Percentiles rank a stretch among this genome's conserved stretches.
phyloP scores from a whole-genome alignment of 2,113 vertebrate species.

The Leucopsar rothschildi region DNA sequence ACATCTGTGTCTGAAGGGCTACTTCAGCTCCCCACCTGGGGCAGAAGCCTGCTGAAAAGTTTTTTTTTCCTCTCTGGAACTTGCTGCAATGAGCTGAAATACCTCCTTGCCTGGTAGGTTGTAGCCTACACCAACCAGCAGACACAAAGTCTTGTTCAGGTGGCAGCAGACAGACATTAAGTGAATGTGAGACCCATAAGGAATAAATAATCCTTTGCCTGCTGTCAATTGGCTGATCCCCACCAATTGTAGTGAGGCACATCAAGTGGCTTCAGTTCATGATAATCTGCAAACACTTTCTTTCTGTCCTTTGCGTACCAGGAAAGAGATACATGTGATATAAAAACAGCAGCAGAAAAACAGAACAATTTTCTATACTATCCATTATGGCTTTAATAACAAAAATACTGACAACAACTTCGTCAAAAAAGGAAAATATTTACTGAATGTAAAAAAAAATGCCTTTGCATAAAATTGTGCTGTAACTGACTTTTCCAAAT shows the following conservation, averaged over 20 bases:
- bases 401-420: neutral
- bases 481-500: neutral
- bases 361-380: neutral
- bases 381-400: neutral
- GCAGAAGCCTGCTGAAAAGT: neutral
- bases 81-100: neutral
- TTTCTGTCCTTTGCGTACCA: neutral
- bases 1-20: neutral
- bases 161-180: neutral
- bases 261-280: neutral
- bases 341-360: neutral
- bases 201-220: neutral
- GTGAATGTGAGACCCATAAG: neutral
- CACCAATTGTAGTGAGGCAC: accelerated
- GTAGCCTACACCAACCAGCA: neutral
- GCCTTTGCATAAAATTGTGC: neutral
- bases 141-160: neutral
- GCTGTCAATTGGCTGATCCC: neutral
- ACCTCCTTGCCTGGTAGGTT: neutral
- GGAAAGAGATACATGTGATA: neutral
- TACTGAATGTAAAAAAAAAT: neutral
- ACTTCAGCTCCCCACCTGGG: neutral
- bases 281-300: neutral
- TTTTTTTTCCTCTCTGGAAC: neutral
- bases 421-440: neutral